Conservation (phyloP, 2,888 invertebrate genomes). For the Chaetogeoica ovagalla region DNA sequence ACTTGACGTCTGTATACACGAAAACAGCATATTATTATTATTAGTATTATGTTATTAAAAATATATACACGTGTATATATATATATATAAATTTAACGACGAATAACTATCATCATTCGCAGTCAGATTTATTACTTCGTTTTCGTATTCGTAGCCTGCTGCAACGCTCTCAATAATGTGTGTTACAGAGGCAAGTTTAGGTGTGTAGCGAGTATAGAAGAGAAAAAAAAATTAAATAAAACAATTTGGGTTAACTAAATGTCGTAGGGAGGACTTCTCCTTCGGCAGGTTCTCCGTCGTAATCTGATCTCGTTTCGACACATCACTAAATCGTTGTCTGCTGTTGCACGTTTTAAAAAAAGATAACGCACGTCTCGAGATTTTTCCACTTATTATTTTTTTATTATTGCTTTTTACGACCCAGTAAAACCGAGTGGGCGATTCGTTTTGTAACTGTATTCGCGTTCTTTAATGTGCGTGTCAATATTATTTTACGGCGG, state of each 20-base stretch:
- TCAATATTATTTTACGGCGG: conserved; percentile 9
- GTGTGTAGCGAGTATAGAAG: not conserved
- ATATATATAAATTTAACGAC: not conserved
- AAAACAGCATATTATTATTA: no score
- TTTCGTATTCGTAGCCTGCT: not conserved
- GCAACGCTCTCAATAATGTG: not conserved
- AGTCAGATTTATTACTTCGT: not conserved
- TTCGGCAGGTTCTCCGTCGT: conserved; percentile 10
- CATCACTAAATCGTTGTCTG: conserved; percentile 29
- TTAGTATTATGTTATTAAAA: conserved; percentile 15
- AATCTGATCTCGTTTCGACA: conserved; percentile 46
- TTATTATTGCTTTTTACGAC: conserved; percentile 43
- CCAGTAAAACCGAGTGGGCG: conserved; percentile 37
- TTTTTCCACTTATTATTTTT: conserved; percentile 48
- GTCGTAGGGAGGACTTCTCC: conserved; percentile 27
- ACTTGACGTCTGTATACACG: no score
- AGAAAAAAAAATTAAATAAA: not conserved
- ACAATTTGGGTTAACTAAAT: conserved; percentile 34
- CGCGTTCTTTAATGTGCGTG: conserved; percentile 3
- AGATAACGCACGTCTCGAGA: conserved; percentile 45
- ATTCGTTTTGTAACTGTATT: conserved; percentile 42
- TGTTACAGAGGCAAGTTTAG: conserved; percentile 2
- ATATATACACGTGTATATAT: not conserved
- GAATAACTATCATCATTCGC: not conserved
- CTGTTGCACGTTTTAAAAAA: conserved; percentile 31